A percentile compares a stretch with the other conserved stretches of the same genome.
These are phyloP conservation scores for Pipistrellus nathusii DNA, from an alignment of 2,797 vertebrate genomes.

Conservation along the genomic window DNA sequence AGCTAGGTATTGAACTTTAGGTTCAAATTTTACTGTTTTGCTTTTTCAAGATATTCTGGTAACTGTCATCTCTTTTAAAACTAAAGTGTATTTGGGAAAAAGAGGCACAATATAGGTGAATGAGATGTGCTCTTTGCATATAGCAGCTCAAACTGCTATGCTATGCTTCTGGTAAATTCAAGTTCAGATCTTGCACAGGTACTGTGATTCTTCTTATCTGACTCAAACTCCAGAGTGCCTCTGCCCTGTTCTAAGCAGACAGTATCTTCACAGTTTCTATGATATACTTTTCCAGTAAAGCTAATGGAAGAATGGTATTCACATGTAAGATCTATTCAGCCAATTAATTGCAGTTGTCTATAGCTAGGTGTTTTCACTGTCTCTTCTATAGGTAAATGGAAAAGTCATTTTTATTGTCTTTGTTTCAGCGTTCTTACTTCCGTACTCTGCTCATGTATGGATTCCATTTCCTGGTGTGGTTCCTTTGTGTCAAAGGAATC, in stretches of 20 bases:
- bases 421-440: slow-evolving; percentile 94
- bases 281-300: background rate
- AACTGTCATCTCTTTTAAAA: background rate
- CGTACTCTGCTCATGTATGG: slow-evolving; percentile 97
- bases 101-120: background rate
- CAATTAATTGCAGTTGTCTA: background rate
- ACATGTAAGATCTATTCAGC: background rate
- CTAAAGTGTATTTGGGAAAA: background rate
- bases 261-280: background rate
- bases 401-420: slow-evolving; percentile 71
- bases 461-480: slow-evolving; percentile 99
- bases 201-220: background rate
- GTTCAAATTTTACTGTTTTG: background rate
- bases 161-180: background rate
- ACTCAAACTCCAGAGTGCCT: background rate
- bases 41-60: background rate
- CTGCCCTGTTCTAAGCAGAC: background rate
- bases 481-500: slow-evolving; percentile 96
- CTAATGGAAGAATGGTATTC: background rate
- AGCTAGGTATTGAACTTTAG: background rate
- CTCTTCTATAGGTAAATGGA: background rate
- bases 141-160: background rate
- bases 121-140: background rate
- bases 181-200: background rate
- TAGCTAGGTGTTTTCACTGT: background rate